phyloP scores from a whole-genome alignment of 35 echinoderm and acorn worm species.

The Holothuria glaberrima region DNA sequence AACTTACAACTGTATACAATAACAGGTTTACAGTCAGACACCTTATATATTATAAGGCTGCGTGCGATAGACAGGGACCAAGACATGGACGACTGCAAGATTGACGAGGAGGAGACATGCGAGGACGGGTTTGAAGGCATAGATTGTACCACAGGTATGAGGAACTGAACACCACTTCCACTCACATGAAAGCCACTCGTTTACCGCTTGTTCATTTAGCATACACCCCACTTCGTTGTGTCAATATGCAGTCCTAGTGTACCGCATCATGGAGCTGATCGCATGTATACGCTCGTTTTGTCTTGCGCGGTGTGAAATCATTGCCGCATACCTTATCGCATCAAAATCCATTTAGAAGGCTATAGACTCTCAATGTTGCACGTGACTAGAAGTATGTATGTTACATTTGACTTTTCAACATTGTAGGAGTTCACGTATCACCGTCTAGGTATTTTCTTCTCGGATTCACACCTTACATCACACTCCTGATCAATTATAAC shows the following conservation, averaged over 20 bases:
- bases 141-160: constrained; percentile 45
- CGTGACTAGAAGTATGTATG: too few relatives aligned
- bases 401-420: too few relatives aligned
- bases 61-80: not conserved
- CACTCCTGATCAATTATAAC: too few relatives aligned
- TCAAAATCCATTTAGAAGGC: too few relatives aligned
- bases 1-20: not conserved
- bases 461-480: too few relatives aligned
- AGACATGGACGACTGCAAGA: constrained; percentile 12
- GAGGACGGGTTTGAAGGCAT: constrained; percentile 28
- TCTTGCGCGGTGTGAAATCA: too few relatives aligned
- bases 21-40: not conserved
- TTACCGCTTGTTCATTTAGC: not conserved
- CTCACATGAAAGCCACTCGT: not conserved
- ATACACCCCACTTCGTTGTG: not conserved
- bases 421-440: too few relatives aligned
- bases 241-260: not conserved
- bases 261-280: too few relatives aligned
- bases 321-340: too few relatives aligned
- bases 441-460: too few relatives aligned
- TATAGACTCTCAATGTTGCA: too few relatives aligned
- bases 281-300: too few relatives aligned
- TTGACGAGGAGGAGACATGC: not conserved
- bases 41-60: not conserved
- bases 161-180: not conserved